These are phyloP conservation scores for Nyctereutes procyonoides DNA, from an alignment of 2,113 vertebrate genomes.

Conservation along the genomic window DNA sequence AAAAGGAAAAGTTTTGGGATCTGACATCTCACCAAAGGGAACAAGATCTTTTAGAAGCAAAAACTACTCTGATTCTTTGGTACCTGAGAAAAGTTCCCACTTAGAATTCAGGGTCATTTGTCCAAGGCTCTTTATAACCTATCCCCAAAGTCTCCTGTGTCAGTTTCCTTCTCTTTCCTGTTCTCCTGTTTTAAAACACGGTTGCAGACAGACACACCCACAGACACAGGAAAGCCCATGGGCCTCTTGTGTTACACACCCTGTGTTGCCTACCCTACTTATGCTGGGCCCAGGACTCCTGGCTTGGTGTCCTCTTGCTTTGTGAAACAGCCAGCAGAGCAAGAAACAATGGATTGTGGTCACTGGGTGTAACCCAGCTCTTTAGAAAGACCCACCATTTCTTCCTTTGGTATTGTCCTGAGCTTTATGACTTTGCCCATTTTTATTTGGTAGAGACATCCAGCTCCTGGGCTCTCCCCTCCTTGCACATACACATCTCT, in stretches of 20 bases:
- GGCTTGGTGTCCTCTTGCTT: neutral
- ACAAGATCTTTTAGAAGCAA: slow-evolving; percentile 81
- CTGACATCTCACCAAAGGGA: slow-evolving; percentile 78
- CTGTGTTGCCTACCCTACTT: neutral
- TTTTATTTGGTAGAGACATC: neutral
- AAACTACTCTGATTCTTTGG: slow-evolving; percentile 75
- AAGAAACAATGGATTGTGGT: neutral
- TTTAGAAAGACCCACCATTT: neutral
- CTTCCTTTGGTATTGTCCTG: neutral
- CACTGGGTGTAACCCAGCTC: neutral
- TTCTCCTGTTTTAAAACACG: neutral
- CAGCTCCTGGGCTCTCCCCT: neutral
- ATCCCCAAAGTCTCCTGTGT: neutral
- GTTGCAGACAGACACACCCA: neutral
- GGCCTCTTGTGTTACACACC: neutral
- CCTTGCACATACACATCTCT: neutral
- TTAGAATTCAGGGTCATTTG: slow-evolving; percentile 52
- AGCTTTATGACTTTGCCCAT: neutral
- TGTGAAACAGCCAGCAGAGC: neutral
- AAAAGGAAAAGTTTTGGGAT: slow-evolving; percentile 82
- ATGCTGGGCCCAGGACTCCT: neutral
- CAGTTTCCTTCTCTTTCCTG: neutral
- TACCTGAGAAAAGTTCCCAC: slow-evolving; percentile 81
- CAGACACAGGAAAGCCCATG: neutral
- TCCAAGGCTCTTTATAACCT: neutral